Evolutionary conservation across 2,888 invertebrate species (phyloP), one percentile per base, ranked within the genome.

Genomic region (Stenurella melanura): DNA sequence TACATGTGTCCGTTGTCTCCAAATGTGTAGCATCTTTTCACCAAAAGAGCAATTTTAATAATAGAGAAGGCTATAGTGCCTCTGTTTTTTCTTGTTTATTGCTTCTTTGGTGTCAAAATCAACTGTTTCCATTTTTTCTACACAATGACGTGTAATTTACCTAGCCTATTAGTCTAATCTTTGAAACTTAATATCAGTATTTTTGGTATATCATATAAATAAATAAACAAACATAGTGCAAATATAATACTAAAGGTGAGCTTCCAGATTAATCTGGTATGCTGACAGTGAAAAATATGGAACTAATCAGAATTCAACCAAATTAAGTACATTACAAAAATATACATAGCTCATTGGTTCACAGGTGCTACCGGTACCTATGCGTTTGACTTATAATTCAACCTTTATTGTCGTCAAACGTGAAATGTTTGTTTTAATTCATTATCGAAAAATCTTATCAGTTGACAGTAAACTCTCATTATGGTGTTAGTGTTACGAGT

Each of bases 401-500:
- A 15, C 50, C 30, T 34, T 34, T 34, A 34, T 34, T 50, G 12
- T 15, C 42, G 42, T 42, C 42, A 42, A 42, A 42, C 42, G 42
- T 42, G 7, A 42, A 42, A 42, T 42, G 15, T 42, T 42, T 42
- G 42, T 42, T 57, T 17, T 57, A 57, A 18, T 58, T 19, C 10
- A 5, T 58, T 58, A 58, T 58, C 58, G 19, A 18, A 19, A 58
- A 58, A 58, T 58, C 58, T 58, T 58, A 58, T 58, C 58, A 58
- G 58, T 58, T 21, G 58, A 58, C 18, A 58, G 19, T 19, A 58
- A 19, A 58, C 21, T 21, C 50, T 12, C 58, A 58, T 12, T 58
- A 58, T 19, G 58, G 9, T 7, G 58, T 58, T 50, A 50, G n/a
- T 50, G 15, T 17, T n/a, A 1, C 50, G 15, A 7, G 0, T 50